Evolutionary conservation across 2,888 invertebrate species (phyloP).

Genomic region (Callinectes sapidus): DNA sequence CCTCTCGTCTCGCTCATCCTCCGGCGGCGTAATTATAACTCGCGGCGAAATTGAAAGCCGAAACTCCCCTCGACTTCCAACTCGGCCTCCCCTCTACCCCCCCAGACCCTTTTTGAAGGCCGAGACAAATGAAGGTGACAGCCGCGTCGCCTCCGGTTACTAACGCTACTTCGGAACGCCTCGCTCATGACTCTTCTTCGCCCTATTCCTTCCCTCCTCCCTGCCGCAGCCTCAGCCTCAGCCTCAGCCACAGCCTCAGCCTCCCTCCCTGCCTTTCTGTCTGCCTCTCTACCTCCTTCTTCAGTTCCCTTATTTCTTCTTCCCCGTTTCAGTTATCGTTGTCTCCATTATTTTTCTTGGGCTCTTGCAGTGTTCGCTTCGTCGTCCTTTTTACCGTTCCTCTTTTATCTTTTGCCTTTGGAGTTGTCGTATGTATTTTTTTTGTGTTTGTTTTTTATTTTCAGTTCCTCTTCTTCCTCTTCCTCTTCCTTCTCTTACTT

Average conservation of each 20-base stretch:
- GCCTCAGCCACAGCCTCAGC: not conserved
- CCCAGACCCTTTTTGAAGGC: slow-evolving; percentile 45
- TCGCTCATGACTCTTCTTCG: slow-evolving; percentile 22
- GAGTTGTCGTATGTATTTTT: not conserved
- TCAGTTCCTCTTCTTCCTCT: not conserved
- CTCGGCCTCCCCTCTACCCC: slow-evolving; percentile 42
- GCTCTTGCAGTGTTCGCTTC: not conserved
- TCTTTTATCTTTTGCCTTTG: not conserved
- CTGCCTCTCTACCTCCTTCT: no score
- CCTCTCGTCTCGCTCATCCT: slow-evolving; percentile 8
- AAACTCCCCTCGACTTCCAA: slow-evolving; percentile 51
- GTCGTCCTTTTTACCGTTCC: not conserved
- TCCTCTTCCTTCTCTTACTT: not conserved
- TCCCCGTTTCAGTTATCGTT: not conserved
- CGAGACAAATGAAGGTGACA: slow-evolving; percentile 60
- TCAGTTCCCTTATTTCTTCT: not conserved
- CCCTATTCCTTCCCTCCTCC: not conserved
- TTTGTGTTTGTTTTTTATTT: not conserved
- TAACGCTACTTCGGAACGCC: slow-evolving; percentile 8
- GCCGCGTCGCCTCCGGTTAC: slow-evolving; percentile 52
- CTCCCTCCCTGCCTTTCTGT: not conserved
- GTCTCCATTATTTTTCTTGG: not conserved
- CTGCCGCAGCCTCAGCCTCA: not conserved
- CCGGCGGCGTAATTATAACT: slow-evolving; percentile 44
- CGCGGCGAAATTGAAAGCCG: slow-evolving; percentile 50